Conservation (phyloP, 1,140 invertebrate species). For the Parasteatoda tepidariorum region DNA sequence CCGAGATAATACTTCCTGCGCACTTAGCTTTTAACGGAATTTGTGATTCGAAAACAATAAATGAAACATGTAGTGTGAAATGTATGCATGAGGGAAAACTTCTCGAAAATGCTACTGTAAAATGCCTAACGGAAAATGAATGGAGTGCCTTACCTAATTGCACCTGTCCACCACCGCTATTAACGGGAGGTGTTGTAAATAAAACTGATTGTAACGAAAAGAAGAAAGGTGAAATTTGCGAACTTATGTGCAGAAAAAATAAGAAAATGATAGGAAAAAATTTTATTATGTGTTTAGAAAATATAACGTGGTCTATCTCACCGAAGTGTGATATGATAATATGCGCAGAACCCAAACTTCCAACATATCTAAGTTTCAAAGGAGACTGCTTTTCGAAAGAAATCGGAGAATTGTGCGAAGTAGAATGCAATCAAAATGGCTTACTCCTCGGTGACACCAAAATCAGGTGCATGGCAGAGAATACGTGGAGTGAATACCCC, state of each 20-base stretch:
- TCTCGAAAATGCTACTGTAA: background rate
- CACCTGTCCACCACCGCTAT: background rate
- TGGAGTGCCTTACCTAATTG: slow-evolving; percentile 5
- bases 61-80: background rate
- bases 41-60: background rate
- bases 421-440: background rate
- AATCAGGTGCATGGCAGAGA: background rate
- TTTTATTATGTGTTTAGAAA: background rate
- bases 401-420: background rate
- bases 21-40: background rate
- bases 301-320: background rate
- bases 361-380: background rate
- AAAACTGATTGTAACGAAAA: background rate
- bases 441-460: background rate
- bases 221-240: background rate
- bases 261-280: background rate
- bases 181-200: background rate
- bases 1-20: background rate
- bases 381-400: background rate
- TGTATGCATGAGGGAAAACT: background rate
- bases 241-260: background rate
- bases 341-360: background rate
- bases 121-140: background rate
- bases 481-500: background rate
- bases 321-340: background rate